Evolutionary conservation across 2,797 vertebrate species (phyloP).

Genomic region (Streptopelia turtur): DNA sequence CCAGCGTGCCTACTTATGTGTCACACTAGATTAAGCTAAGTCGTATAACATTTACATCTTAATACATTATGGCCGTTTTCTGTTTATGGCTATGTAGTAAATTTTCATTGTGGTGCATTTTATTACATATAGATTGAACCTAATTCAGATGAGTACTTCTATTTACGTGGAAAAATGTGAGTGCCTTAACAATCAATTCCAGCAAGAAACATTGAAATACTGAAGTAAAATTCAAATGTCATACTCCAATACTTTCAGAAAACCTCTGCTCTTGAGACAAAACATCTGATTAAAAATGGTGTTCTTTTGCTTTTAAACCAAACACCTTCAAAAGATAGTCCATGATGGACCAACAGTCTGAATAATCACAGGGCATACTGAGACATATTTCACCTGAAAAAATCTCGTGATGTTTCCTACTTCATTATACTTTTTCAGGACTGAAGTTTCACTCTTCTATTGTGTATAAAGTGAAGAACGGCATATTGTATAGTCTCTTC

Average conservation of each 20-base stretch:
- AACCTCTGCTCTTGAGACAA: not conserved
- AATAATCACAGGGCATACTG: not conserved
- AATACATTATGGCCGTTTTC: not conserved
- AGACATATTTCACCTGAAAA: not conserved
- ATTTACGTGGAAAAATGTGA: not conserved
- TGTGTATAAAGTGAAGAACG: not conserved
- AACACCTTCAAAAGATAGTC: not conserved
- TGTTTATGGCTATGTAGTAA: not conserved
- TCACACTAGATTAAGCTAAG: not conserved
- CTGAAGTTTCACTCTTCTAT: not conserved
- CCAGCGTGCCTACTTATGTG: not conserved
- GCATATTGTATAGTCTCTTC: not conserved
- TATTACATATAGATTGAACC: not conserved
- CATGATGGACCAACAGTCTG: not conserved
- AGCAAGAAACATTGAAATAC: not conserved
- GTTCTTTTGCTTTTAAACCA: not conserved
- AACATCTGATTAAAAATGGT: not conserved
- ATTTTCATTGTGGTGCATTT: not conserved
- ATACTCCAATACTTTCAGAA: not conserved
- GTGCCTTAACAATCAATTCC: not conserved
- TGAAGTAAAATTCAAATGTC: not conserved
- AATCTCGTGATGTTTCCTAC: not conserved
- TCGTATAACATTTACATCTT: not conserved
- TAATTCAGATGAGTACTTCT: not conserved
- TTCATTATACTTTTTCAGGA: not conserved